phyloP scores from a whole-genome alignment of 2,113 vertebrate genomes.

The Eclectus roratus region DNA sequence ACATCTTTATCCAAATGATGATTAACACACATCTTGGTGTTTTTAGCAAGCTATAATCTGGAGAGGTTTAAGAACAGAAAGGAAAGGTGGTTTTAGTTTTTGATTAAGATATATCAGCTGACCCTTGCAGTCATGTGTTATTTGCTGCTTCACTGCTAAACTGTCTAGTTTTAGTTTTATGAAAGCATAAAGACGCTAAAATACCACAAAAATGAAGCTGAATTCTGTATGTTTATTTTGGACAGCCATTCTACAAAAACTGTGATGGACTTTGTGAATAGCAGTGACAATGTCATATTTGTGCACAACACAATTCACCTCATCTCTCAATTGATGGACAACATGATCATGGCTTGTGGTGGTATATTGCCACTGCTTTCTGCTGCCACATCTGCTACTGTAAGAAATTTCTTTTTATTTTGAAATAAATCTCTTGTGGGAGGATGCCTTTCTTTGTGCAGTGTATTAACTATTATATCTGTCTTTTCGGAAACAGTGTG shows the following conservation, averaged over 20 bases:
- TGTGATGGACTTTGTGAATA: conserved; percentile 97
- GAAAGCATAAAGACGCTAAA: not conserved
- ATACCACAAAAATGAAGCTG: not conserved
- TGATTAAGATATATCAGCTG: not conserved
- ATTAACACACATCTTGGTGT: not conserved
- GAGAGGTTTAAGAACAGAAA: not conserved
- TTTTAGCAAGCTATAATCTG: not conserved
- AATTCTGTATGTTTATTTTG: conserved; percentile 16
- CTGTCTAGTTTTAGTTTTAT: not conserved
- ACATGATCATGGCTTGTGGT: conserved; percentile 97
- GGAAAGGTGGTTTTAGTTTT: not conserved
- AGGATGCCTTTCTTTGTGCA: not conserved
- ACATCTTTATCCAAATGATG: not conserved
- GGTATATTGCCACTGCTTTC: conserved; percentile 96
- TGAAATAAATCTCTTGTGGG: not conserved
- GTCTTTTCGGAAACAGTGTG: not conserved
- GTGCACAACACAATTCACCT: conserved; percentile 98
- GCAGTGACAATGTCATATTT: conserved; percentile 95
- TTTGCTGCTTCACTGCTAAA: not conserved
- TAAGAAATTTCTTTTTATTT: conserved; percentile 71
- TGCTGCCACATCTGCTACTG: conserved; percentile 93
- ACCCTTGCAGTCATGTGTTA: not conserved
- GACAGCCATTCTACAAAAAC: conserved; percentile 96
- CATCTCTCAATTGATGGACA: conserved; percentile 97
- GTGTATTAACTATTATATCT: not conserved